Base-by-base conservation (phyloP, 1,140 invertebrate species). In the Heliconius hewitsoni region DNA sequence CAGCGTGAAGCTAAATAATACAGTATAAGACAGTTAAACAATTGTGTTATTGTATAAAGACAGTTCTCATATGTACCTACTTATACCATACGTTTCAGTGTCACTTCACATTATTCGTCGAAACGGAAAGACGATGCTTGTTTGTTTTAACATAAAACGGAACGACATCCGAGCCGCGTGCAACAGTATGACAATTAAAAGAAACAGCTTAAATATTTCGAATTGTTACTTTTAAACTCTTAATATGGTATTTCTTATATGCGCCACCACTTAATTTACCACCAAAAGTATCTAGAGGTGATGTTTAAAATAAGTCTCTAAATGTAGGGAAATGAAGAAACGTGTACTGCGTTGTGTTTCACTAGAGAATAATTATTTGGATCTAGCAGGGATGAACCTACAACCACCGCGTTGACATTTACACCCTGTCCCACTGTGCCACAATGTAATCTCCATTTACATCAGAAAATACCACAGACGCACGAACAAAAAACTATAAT, bases 101-200 rank as follows among this genome's bases (percentile, higher is more conserved):
- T 66, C 60, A 66, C 1, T 66, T 27, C 60, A 66, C 60, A 16
- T 13, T 8, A 13, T 66, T 66, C 60, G 8, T 66, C 60, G 60
- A 66, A 66, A 66, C 60, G 60, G 60, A 66, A 66, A 66, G 60
- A 30, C 60, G 60, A 66, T 3, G 60, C 60, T 66, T 66, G 60
- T 66, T 66, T 66, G 60, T 66, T 66, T 66, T 27, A 66, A 66
- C 60, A 23, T 66, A 66, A 30, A 66, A 66, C 60, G 11, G 60
- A 30, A 27, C 34, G 34, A 37, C 6, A 66, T 30, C n/a, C 23
- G 60, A 66, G 60, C 60, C 23, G 23, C 60, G 27, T 66, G 30
- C 42, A 46, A 16, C 16, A 5, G 60, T 66, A 13, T 23, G 27
- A 66, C 23, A 66, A 13, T 27, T 66, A 30, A 27, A 13, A 60